These are phyloP conservation scores for Bilobella aurantiaca DNA, from an alignment of 1,140 invertebrate species.

Conservation along the genomic window DNA sequence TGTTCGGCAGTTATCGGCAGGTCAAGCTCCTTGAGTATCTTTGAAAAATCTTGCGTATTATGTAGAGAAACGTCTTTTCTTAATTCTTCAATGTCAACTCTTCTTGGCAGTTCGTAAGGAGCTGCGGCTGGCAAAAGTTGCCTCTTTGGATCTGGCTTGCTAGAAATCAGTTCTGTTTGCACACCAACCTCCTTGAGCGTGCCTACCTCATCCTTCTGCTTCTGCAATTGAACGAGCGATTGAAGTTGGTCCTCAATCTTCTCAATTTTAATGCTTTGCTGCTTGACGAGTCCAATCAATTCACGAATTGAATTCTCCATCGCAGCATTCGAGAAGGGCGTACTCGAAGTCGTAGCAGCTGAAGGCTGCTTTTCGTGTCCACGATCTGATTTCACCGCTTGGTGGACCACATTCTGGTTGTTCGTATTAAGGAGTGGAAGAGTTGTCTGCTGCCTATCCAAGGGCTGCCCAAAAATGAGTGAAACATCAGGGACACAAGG, in stretches of 20 bases:
- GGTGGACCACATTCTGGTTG: neutral
- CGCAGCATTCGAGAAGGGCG: neutral
- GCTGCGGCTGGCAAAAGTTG: neutral
- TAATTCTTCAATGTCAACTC: neutral
- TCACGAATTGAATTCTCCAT: neutral
- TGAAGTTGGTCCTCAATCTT: neutral
- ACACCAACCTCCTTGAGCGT: neutral
- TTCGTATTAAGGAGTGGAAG: neutral
- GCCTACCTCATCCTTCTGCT: neutral
- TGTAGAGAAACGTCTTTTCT: neutral
- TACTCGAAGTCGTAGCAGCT: neutral
- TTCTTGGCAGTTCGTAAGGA: too few species aligned
- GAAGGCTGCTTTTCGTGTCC: neutral
- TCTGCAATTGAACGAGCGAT: neutral
- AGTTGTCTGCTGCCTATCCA: neutral
- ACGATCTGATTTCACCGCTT: neutral
- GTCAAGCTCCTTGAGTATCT: neutral
- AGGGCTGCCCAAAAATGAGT: neutral
- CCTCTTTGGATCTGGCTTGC: neutral
- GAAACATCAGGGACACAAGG: slow-evolving; percentile 1
- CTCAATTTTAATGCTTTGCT: neutral
- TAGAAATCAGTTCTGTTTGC: neutral
- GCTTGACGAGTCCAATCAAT: neutral
- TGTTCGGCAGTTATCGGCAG: neutral
- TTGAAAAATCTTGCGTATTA: neutral